Conservation (phyloP, 30 jellyfish, hydroid and myxozoan species). For the Hydractinia echinata region DNA sequence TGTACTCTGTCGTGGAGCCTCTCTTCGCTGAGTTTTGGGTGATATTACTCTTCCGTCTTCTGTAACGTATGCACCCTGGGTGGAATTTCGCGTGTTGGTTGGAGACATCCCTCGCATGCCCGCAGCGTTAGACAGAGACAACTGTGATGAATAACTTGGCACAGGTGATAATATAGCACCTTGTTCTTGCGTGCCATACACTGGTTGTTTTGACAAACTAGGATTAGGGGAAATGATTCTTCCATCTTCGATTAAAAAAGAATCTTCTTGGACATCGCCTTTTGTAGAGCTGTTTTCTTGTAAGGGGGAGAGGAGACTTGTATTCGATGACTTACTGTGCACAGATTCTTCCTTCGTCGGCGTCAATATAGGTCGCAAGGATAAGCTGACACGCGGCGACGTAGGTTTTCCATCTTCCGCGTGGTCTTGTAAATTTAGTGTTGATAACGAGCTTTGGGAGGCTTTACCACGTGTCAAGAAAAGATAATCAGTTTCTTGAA, state of each 20-base stretch:
- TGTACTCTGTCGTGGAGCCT: slow-evolving; percentile 14
- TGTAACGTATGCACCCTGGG: not conserved
- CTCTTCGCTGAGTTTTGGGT: not conserved
- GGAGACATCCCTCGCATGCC: too few relatives aligned
- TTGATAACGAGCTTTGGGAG: slow-evolving; percentile 38
- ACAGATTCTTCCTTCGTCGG: slow-evolving; percentile 30
- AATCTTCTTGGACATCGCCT: slow-evolving; percentile 14
- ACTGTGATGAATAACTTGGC: not conserved
- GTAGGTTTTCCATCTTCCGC: slow-evolving; percentile 18
- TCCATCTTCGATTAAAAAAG: slow-evolving; percentile 11
- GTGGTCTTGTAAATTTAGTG: slow-evolving; percentile 35
- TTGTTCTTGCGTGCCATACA: slow-evolving; percentile 10
- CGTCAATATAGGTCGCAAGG: slow-evolving; percentile 1
- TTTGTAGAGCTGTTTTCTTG: not conserved
- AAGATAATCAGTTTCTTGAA: not conserved
- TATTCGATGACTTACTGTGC: slow-evolving; percentile 20
- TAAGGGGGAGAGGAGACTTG: slow-evolving; percentile 18
- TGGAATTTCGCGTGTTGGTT: not conserved
- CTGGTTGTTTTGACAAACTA: slow-evolving; percentile 21
- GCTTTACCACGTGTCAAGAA: slow-evolving; percentile 16
- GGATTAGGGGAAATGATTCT: slow-evolving; percentile 10
- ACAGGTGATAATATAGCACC: not conserved
- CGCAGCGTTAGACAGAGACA: not conserved
- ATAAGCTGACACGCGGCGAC: slow-evolving; percentile 10
- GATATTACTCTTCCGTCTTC: slow-evolving; percentile 20